A percentile compares a stretch with the other conserved stretches of the same genome.
phyloP scores from a whole-genome alignment of 2,888 invertebrate species.

The Petrophora chlorosata region DNA sequence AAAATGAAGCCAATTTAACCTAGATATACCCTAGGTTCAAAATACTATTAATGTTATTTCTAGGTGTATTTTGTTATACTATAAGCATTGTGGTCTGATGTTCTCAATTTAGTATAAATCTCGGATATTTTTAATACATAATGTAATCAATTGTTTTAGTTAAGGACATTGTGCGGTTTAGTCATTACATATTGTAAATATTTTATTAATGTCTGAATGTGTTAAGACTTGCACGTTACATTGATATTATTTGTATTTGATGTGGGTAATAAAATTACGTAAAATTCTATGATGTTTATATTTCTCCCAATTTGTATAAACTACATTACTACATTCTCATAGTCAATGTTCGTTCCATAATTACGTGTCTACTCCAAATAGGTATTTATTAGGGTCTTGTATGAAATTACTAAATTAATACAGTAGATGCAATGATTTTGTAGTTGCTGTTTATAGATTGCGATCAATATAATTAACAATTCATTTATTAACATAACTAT shows the following conservation, averaged over 20 bases:
- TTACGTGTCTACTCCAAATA: too few species aligned
- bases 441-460: too few species aligned
- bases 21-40: background rate
- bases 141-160: slow-evolving; percentile 8
- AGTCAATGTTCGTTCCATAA: too few species aligned
- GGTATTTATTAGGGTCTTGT: too few species aligned
- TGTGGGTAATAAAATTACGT: slow-evolving; percentile 63
- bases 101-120: slow-evolving; percentile 25
- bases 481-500: too few species aligned
- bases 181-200: slow-evolving; percentile 16
- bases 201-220: slow-evolving; percentile 20
- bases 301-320: background rate
- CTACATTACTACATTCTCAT: too few species aligned
- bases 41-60: slow-evolving; percentile 4
- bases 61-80: slow-evolving; percentile 13
- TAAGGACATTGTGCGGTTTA: slow-evolving; percentile 11
- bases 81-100: slow-evolving; percentile 20
- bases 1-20: slow-evolving; percentile 5
- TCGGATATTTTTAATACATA: slow-evolving; percentile 9
- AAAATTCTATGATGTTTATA: slow-evolving; percentile 34
- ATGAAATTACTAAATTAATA: too few species aligned
- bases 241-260: slow-evolving; percentile 71
- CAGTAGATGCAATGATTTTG: too few species aligned
- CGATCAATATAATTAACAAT: too few species aligned
- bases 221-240: slow-evolving; percentile 55